Base-by-base conservation (phyloP, 2,888 invertebrate genomes). In the Standfussiana lucernea region DNA sequence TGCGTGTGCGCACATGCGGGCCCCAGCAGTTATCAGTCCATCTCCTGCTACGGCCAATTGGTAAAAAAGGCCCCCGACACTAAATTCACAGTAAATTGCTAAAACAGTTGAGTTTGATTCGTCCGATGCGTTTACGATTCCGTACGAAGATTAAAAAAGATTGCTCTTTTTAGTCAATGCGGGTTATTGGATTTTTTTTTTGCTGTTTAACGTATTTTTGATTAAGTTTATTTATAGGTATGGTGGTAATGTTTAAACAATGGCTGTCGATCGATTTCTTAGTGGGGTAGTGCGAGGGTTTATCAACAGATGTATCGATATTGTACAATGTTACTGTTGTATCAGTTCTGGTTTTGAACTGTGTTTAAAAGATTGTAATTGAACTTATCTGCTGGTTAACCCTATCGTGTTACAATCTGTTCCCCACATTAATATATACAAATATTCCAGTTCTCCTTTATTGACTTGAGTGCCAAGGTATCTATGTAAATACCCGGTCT, bases 1-100 rank as follows among this genome's bases (percentile, higher is more conserved):
- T 96, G 96, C 96, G 96, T 96, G 96, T 69, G 93, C 95, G 94
- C 95, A 95, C 91, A 96, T 96, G 96, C 96, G 96, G 96, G 96
- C 90, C 88, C 90, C 91, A 89, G 88, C 92, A 85, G 67, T 94
- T 95, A 95, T 96, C 95, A 88, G 84, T 89, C 90, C 93, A 95
- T 95, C 95, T 94, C 77, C 88, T 91, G 92, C 92, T 92, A 90
- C 93, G 91, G 92, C 92, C 95, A 96, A 96, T 96, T 96, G 96
- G 94, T 95, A 95, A 96, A 95, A 95, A 95, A 93, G 92, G 85
- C 93, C 93, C 93, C 92, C 92, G 91, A 85, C 93, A 93, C 90
- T 93, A 94, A 95, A 95, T 93, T 93, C 91, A 93, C 92, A 86
- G 93, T 95, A 95, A 96, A 96, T 96, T 96, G 95, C 95, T 95